Conservation (phyloP, 2,888 invertebrate species). For the Eucriotettix oculatus region DNA sequence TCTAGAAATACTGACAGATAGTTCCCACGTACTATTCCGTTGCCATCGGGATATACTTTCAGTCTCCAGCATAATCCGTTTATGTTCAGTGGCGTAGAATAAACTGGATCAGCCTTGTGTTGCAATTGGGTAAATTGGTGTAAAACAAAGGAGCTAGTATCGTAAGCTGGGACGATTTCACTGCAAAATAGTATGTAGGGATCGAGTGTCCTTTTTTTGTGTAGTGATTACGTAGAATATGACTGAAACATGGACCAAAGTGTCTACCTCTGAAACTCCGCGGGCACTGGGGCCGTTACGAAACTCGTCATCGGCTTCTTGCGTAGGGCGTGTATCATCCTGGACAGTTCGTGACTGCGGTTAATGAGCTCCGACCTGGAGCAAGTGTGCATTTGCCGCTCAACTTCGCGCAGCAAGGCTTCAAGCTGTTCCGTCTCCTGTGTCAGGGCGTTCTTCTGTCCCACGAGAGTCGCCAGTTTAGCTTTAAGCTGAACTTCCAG, state of each 20-base stretch:
- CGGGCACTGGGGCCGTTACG: constrained; percentile 73
- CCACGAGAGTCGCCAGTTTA: constrained; percentile 74
- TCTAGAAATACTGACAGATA: constrained; percentile 87
- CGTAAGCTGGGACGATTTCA: constrained; percentile 85
- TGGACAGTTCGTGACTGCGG: constrained; percentile 62
- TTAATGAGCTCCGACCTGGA: constrained; percentile 70
- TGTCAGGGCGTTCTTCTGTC: constrained; percentile 67
- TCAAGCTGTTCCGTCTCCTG: constrained; percentile 83
- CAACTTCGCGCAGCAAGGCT: constrained; percentile 66
- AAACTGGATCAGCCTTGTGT: constrained; percentile 79
- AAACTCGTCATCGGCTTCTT: constrained; percentile 81
- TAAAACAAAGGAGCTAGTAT: constrained; percentile 75
- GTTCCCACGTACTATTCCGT: constrained; percentile 85
- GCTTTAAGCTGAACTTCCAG: constrained; percentile 79
- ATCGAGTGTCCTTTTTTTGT: not conserved
- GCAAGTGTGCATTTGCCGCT: constrained; percentile 59
- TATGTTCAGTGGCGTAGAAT: constrained; percentile 73
- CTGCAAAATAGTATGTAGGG: constrained; percentile 26
- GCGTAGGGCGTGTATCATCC: constrained; percentile 69
- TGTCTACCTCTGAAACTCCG: constrained; percentile 67
- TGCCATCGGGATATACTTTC: constrained; percentile 84
- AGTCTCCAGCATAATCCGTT: constrained; percentile 84
- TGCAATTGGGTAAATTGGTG: constrained; percentile 71
- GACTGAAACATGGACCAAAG: not conserved
- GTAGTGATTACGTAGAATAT: not conserved